Evolutionary conservation across 2,888 invertebrate species (phyloP).

Genomic region (Caenorhabditis sp.): DNA sequence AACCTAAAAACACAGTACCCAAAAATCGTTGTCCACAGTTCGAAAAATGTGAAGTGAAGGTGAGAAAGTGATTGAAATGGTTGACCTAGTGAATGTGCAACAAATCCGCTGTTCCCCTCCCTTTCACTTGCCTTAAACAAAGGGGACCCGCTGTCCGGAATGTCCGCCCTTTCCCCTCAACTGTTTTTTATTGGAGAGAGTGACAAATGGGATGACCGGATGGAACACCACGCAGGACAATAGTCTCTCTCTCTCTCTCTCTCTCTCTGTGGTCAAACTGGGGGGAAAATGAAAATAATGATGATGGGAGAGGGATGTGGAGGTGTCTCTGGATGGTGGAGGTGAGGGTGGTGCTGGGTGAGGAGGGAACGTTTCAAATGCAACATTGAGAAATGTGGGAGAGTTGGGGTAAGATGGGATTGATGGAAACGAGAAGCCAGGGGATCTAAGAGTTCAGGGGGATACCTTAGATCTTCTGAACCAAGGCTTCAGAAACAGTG

Average conservation of each 20-base stretch:
- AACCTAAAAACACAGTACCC: too few relatives aligned
- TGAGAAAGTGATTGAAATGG: slow-evolving; percentile 29
- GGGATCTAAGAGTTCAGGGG: too few relatives aligned
- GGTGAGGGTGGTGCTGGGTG: background rate
- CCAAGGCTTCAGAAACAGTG: too few relatives aligned
- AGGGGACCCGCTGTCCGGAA: slow-evolving; percentile 30
- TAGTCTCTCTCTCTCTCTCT: too few relatives aligned
- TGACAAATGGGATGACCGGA: slow-evolving; percentile 45
- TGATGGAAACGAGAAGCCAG: too few relatives aligned
- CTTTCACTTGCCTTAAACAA: slow-evolving; percentile 13
- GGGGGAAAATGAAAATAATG: slow-evolving; percentile 21
- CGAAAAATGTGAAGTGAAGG: slow-evolving; percentile 8
- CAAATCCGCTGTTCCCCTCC: background rate
- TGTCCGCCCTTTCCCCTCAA: slow-evolving; percentile 32
- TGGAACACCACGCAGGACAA: slow-evolving; percentile 3
- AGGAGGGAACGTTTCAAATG: slow-evolving; percentile 23
- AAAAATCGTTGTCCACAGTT: too few relatives aligned
- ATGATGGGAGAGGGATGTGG: background rate
- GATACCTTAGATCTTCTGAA: too few relatives aligned
- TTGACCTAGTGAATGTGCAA: slow-evolving; percentile 41
- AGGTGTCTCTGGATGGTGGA: background rate
- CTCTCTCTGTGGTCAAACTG: slow-evolving; percentile 20
- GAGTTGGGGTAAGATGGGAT: background rate
- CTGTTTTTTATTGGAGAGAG: slow-evolving; percentile 56
- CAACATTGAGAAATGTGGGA: slow-evolving; percentile 23